Conservation (phyloP, 2,797 vertebrate genomes). For the Coccyzus lansbergi region DNA sequence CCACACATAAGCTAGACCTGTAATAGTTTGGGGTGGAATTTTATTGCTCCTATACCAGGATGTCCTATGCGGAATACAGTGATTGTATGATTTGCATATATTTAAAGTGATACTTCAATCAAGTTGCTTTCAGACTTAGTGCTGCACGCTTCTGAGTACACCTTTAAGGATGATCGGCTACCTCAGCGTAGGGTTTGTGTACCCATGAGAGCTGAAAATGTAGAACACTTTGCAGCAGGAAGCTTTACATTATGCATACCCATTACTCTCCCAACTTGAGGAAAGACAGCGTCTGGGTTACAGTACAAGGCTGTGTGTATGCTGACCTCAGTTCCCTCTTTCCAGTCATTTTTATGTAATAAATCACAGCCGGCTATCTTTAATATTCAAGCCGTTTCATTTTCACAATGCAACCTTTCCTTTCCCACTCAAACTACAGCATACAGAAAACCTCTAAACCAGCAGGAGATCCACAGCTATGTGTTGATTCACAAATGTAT, state of each 20-base stretch:
- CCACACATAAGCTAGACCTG: not conserved
- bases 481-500: not conserved
- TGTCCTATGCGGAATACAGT: not conserved
- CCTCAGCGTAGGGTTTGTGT: not conserved
- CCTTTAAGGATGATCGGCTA: not conserved
- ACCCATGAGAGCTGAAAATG: not conserved
- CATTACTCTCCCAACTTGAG: not conserved
- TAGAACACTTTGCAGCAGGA: not conserved
- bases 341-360: not conserved
- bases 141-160: not conserved
- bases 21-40: not conserved
- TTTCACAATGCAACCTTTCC: not conserved
- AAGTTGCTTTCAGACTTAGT: not conserved
- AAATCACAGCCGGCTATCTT: not conserved
- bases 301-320: not conserved
- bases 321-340: not conserved
- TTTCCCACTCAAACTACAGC: not conserved
- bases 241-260: constrained; percentile 7
- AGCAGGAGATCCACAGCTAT: not conserved
- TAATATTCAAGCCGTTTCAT: not conserved
- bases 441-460: not conserved
- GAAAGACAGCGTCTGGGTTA: not conserved
- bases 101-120: not conserved
- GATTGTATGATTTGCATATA: not conserved
- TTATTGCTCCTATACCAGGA: not conserved